Evolutionary conservation across 2,888 invertebrate genomes (phyloP).

Genomic region (Perithous albicinctus): DNA sequence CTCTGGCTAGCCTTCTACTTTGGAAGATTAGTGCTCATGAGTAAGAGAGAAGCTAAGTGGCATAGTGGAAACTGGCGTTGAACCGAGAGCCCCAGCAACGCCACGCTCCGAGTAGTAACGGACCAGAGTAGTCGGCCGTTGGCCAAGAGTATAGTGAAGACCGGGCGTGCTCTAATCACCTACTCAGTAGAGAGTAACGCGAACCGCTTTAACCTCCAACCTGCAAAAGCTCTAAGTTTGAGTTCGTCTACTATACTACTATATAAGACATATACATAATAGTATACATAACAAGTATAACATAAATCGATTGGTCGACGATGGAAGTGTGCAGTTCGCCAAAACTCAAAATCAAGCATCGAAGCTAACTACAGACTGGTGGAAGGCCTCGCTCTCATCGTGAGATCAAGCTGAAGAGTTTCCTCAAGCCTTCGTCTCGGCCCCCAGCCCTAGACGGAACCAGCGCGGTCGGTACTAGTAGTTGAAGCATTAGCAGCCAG

Average conservation of each 20-base stretch:
- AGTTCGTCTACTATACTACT: constrained; percentile 26
- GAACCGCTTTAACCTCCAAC: constrained; percentile 57
- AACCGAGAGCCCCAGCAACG: constrained; percentile 43
- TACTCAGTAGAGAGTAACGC: constrained; percentile 64
- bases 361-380: constrained; percentile 39
- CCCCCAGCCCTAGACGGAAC: neutral
- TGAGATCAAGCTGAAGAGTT: constrained; percentile 28
- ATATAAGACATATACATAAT: neutral
- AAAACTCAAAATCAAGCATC: constrained; percentile 5
- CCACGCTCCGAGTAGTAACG: constrained; percentile 53
- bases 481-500: constrained; percentile 30
- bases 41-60: constrained; percentile 34
- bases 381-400: constrained; percentile 20
- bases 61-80: constrained; percentile 33
- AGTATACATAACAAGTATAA: constrained; percentile 15
- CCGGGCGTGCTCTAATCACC: constrained; percentile 62
- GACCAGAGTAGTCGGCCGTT: constrained; percentile 49
- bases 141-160: constrained; percentile 49
- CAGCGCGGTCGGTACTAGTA: constrained; percentile 37
- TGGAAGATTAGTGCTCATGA: constrained; percentile 55
- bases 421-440: neutral
- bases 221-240: constrained; percentile 56
- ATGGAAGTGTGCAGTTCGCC: constrained; percentile 55
- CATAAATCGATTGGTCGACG: constrained; percentile 45
- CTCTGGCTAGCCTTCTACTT: constrained; percentile 37